Evolutionary conservation across 2,113 vertebrate species (phyloP), one percentile per base, ranked within the genome.

Genomic region (Chaetorhynchus papuensis): DNA sequence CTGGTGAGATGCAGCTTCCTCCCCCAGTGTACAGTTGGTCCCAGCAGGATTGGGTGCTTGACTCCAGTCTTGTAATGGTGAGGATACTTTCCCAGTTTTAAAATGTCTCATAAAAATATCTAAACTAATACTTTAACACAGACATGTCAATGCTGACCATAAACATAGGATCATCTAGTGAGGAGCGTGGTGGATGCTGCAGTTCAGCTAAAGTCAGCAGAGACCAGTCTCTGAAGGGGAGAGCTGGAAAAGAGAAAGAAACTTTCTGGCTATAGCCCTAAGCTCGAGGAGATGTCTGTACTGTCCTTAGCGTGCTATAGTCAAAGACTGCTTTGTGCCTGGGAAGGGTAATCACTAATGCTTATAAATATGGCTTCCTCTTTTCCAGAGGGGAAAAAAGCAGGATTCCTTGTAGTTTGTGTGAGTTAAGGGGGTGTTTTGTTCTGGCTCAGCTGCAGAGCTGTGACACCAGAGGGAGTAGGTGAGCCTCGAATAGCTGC

Each of bases 401-500:
- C 66, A 77, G 14, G 12, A 70, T 82, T 87, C 50, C 41, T 72
- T 76, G 37, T 23, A 35, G 31, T 50, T 76, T 33, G 31, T 69
- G 56, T 61, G 37, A 37, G 18, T 79, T 94, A 66, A 27, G 54
- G 57, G 44, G 5, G 14, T 35, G 45, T 26, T 87, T 91, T 83
- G 12, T 95, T 94, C 75, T 44, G 52, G 27, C 52, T 83, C 39
- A 30, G 52, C 79, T 92, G 76, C 87, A 59, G 90, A 68, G 50
- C 79, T 83, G 31, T 39, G 94, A 52, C 95, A 90, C 42, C 91
- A 97, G 95, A 94, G 95, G 96, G 94, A 93, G 93, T 85, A 54
- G 89, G 90, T 15, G 96, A 93, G 90, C 92, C 88, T 95, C 7
- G 37, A 92, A 95, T 68, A 88, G 68, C 21, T 90, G 83, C 90